phyloP scores from a whole-genome alignment of 2,888 invertebrate species.

The Steinernema carpocapsae region DNA sequence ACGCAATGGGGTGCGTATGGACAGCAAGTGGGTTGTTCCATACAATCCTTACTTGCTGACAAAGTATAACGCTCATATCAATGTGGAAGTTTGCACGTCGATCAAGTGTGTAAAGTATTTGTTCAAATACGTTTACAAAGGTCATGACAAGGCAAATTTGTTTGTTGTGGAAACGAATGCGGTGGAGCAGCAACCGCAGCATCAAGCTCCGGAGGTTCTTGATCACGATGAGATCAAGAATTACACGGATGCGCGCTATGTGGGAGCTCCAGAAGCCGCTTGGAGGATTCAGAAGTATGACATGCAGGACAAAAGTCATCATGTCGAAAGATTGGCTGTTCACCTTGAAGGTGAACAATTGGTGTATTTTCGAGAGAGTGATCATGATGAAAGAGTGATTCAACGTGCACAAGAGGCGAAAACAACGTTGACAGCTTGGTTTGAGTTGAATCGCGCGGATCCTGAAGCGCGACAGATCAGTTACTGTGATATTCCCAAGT shows the following conservation, averaged over 20 bases:
- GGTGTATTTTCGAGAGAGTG: conserved; percentile 34
- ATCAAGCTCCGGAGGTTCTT: conserved; percentile 57
- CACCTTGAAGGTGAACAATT: conserved; percentile 45
- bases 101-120: conserved; percentile 50
- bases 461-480: no score
- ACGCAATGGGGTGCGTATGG: no score
- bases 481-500: no score
- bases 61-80: conserved; percentile 69
- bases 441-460: no score
- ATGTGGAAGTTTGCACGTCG: conserved; percentile 64
- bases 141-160: no score
- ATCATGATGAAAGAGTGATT: conserved; percentile 17
- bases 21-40: no score
- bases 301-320: conserved; percentile 41
- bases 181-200: conserved; percentile 18
- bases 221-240: no score
- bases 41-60: no score
- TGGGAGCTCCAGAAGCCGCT: no score
- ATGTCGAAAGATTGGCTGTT: conserved; percentile 39
- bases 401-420: conserved; percentile 29
- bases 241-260: no score
- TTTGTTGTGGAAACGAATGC: conserved; percentile 37
- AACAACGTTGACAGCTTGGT: conserved; percentile 41
- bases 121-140: no score
- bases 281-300: conserved; percentile 61